These are phyloP conservation scores for Antechinus stuartii DNA, from an alignment of 2,113 vertebrate genomes.

Conservation along the genomic window DNA sequence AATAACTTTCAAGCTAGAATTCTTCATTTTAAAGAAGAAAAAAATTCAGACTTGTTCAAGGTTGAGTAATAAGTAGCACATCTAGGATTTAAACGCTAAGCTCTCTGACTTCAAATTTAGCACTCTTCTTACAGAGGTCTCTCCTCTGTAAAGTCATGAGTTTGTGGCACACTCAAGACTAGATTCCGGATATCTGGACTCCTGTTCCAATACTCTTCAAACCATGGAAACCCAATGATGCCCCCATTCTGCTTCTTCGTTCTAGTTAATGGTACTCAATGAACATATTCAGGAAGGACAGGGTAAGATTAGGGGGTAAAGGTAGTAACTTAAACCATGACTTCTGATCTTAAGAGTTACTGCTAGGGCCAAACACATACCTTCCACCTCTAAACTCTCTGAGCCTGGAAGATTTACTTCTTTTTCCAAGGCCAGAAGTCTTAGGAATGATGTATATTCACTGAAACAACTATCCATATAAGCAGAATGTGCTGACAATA, in stretches of 20 bases:
- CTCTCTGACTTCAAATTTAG: neutral
- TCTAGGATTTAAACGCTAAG: neutral
- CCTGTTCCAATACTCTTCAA: neutral
- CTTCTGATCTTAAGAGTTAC: conserved; percentile 37
- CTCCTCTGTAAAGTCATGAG: neutral
- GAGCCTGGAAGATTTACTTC: neutral
- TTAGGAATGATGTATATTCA: neutral
- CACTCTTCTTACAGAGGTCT: neutral
- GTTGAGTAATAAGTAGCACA: neutral
- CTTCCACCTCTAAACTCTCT: neutral
- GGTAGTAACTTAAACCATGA: conserved; percentile 12
- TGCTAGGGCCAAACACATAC: conserved; percentile 36
- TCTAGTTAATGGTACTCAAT: conserved; percentile 48
- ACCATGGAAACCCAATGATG: neutral
- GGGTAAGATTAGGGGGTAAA: conserved; percentile 29
- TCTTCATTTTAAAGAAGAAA: neutral
- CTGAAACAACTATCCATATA: conserved; percentile 27
- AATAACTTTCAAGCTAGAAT: neutral
- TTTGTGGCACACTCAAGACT: neutral
- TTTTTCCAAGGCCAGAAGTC: conserved; percentile 19
- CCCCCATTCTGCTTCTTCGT: conserved; percentile 14
- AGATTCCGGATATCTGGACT: neutral
- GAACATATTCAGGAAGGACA: conserved; percentile 41
- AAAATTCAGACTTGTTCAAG: neutral
- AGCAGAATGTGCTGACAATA: neutral